These are phyloP conservation scores for Drosophila biarmipes DNA, from an alignment of 1,140 invertebrate species.

Conservation along the genomic window DNA sequence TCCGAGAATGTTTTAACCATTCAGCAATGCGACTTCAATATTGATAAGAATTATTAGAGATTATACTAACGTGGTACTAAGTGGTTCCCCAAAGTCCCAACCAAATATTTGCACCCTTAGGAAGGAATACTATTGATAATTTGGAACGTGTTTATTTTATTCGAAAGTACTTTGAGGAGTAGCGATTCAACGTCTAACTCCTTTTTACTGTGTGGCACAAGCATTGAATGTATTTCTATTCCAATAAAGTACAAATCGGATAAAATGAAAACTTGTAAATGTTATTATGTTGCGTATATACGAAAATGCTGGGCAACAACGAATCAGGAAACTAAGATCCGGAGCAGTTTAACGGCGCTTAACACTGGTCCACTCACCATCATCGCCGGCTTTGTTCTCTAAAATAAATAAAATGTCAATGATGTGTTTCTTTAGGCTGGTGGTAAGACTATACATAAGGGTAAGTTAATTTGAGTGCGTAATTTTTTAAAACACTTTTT, in stretches of 20 bases:
- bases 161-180: constrained; percentile 45
- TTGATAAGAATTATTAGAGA: too few species aligned
- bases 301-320: constrained; percentile 49
- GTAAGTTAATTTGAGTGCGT: too few species aligned
- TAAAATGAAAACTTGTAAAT: constrained; percentile 47
- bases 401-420: background rate
- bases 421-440: background rate
- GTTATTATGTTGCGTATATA: constrained; percentile 51
- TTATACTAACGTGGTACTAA: too few species aligned
- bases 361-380: constrained; percentile 83
- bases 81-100: too few species aligned
- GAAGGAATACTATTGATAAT: background rate
- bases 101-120: too few species aligned
- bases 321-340: constrained; percentile 14
- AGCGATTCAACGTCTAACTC: constrained; percentile 1
- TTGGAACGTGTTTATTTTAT: constrained; percentile 46
- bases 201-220: constrained; percentile 30
- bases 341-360: constrained; percentile 73
- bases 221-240: constrained; percentile 33
- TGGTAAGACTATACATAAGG: too few species aligned
- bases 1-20: too few species aligned
- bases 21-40: too few species aligned
- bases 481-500: too few species aligned
- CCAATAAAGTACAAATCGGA: constrained; percentile 43
- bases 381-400: constrained; percentile 79